Percentiles rank a stretch among this genome's conserved stretches.
Evolutionary conservation across 2,113 vertebrate species (phyloP).

Genomic region (Poecile atricapillus): DNA sequence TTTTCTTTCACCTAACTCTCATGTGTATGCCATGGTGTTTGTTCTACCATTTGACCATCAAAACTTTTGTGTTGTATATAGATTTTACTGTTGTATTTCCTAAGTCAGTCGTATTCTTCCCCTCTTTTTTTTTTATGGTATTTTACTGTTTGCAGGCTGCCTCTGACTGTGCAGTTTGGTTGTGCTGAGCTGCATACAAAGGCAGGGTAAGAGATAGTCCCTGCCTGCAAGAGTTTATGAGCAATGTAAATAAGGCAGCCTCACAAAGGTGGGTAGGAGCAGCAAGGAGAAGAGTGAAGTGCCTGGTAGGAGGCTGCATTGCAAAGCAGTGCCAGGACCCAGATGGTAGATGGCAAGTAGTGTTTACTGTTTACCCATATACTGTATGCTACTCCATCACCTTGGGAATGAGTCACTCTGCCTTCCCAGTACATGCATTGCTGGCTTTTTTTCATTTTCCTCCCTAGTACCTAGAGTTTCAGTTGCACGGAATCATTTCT

Average conservation of each 20-base stretch:
- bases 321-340: neutral
- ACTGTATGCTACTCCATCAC: neutral
- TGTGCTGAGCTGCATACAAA: slow-evolving; percentile 24
- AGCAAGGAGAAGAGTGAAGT: neutral
- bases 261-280: neutral
- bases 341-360: neutral
- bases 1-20: neutral
- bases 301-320: neutral
- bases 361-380: neutral
- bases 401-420: neutral
- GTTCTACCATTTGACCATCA: neutral
- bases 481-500: neutral
- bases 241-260: slow-evolving; percentile 14
- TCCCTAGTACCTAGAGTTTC: neutral
- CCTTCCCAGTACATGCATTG: neutral
- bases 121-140: neutral
- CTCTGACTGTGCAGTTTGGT: neutral
- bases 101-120: neutral
- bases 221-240: slow-evolving; percentile 10
- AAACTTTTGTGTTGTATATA: neutral
- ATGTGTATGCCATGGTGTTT: neutral
- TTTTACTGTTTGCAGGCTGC: neutral
- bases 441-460: neutral
- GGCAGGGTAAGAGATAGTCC: neutral
- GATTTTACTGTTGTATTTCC: neutral